Evolutionary conservation across 2,888 invertebrate genomes (phyloP), one percentile per base, ranked within the genome.

Genomic region (Euphydryas editha): DNA sequence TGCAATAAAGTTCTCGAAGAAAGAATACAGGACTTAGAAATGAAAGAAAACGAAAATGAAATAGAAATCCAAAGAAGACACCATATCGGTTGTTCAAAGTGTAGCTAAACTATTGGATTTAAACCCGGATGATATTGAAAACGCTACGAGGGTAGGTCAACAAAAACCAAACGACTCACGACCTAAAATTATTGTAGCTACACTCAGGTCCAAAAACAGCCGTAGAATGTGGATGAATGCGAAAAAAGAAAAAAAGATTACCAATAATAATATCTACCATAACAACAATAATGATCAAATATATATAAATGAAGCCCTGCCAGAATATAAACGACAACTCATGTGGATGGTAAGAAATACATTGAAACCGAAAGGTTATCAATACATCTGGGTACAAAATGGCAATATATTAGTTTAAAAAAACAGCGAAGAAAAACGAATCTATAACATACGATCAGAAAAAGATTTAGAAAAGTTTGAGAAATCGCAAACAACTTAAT

Each of bases 1-100:
- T 71, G 65, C 51, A 67, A 67, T n/a, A 62, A 65, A 46, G 68
- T 68, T 0, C 15, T 71, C 44, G 67, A 69, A 51, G 67, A 49
- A 49, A 49, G 49, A 13, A 21, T 49, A 21, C 49, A 49, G 49
- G 58, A 55, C n/a, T 21, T 68, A 17, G 68, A 71, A 18, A 20
- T 46, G 10, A 60, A 47, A 46, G 62, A 68, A 18, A 66, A 64
- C 56, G 68, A 63, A 24, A 71, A 66, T n/a, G 64, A 68, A 30
- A 30, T 65, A 6, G 70, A 68, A 63, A 68, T 70, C 3, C 20
- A 47, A 47, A 18, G 46, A 47, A 47, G 18, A 47, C 18, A 18
- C 46, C 11, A n/a, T 47, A 46, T 2, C n/a, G 15, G 15, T 47
- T 8, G 18, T 47, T n/a, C n/a, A 47, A 20, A 6, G 46, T 13